Percentiles rank a stretch among this genome's conserved stretches.
Evolutionary conservation across 2,113 vertebrate species (phyloP).

Genomic region (Pipra filicauda): DNA sequence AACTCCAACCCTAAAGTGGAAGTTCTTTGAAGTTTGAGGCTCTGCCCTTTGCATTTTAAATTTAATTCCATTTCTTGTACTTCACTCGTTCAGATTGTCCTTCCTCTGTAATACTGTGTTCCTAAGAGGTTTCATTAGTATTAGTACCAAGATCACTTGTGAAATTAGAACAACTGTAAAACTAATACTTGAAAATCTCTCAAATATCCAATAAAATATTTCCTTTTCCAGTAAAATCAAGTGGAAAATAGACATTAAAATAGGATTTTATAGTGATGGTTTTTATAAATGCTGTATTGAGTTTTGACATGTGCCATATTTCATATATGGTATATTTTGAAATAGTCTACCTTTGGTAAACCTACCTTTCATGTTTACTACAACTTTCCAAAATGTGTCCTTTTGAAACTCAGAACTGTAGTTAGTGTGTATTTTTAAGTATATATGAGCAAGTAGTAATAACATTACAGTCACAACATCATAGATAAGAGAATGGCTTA

Average conservation of each 20-base stretch:
- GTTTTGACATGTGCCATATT: not conserved
- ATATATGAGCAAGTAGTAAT: not conserved
- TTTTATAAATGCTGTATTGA: not conserved
- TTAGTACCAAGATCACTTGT: not conserved
- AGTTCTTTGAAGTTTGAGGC: not conserved
- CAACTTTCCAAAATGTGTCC: not conserved
- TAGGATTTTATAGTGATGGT: fast-evolving
- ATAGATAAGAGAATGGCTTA: not conserved
- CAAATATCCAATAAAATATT: not conserved
- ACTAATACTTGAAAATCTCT: not conserved
- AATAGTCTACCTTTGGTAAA: not conserved
- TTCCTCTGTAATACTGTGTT: not conserved
- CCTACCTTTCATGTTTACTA: not conserved
- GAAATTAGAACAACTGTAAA: not conserved
- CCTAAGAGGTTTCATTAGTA: not conserved
- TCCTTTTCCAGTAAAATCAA: not conserved
- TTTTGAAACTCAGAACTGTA: not conserved
- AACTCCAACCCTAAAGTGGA: not conserved
- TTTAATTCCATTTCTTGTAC: not conserved
- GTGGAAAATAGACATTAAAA: not conserved
- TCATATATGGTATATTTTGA: not conserved
- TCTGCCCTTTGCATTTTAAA: not conserved
- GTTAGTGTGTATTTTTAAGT: not conserved
- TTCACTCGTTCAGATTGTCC: not conserved
- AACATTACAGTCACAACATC: not conserved